Percentiles rank a stretch among this genome's conserved stretches.
Conservation (phyloP, 1,140 invertebrate species). For the Pseudomyrmex sp. region DNA sequence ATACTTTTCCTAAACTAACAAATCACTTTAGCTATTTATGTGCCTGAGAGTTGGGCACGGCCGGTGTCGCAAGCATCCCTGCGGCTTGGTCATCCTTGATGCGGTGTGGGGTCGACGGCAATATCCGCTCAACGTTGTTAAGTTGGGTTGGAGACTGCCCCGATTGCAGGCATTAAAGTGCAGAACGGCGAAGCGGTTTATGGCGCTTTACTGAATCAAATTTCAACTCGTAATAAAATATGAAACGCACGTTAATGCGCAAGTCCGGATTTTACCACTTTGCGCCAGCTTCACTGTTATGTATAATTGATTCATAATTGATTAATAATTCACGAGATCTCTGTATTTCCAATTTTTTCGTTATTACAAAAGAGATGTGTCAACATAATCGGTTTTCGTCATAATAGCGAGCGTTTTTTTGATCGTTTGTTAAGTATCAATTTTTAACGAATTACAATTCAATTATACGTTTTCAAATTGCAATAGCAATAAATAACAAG, state of each 20-base stretch:
- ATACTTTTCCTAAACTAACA: conserved; percentile 24
- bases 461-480: no score
- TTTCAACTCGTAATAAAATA: conserved; percentile 43
- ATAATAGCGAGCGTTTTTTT: neutral
- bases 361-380: neutral
- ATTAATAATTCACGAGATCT: conserved; percentile 5
- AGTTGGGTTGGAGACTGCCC: conserved; percentile 48
- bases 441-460: no score
- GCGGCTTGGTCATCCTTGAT: conserved; percentile 56
- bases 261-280: conserved; percentile 27
- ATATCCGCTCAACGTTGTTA: conserved; percentile 62
- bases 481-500: no score
- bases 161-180: conserved; percentile 59
- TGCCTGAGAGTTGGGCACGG: neutral
- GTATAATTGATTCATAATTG: conserved; percentile 20
- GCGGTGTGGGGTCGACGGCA: conserved; percentile 21
- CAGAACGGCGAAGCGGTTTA: conserved; percentile 39
- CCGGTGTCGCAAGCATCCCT: conserved; percentile 34
- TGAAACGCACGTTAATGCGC: conserved; percentile 31
- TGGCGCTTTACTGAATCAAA: conserved; percentile 54
- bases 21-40: conserved; percentile 59
- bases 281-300: conserved; percentile 2
- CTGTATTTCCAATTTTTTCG: neutral
- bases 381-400: neutral
- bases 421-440: neutral